phyloP scores from a whole-genome alignment of 2,888 invertebrate genomes.

The Homarus gammarus region DNA sequence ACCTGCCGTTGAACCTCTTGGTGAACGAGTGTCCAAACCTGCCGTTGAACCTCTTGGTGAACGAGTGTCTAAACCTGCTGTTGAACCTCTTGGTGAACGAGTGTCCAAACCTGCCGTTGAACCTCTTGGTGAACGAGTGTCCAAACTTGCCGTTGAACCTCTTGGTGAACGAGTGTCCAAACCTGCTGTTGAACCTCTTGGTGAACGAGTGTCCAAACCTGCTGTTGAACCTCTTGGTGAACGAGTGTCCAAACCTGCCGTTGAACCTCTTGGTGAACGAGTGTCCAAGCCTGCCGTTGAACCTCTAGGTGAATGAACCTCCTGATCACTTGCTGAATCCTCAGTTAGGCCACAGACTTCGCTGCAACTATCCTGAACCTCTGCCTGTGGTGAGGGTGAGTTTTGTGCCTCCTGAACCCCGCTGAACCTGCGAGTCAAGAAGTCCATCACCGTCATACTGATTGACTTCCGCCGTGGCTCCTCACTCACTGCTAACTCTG shows the following conservation, averaged over 20 bases:
- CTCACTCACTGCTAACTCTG: not conserved
- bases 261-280: conserved; percentile 27
- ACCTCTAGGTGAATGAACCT: not conserved
- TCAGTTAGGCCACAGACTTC: too few relatives aligned
- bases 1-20: conserved; percentile 3
- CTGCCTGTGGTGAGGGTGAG: not conserved
- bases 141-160: conserved; percentile 1
- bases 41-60: conserved; percentile 39
- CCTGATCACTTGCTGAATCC: too few relatives aligned
- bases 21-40: conserved; percentile 12
- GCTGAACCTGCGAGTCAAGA: conserved; percentile 50
- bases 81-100: conserved; percentile 12
- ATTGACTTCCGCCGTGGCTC: conserved; percentile 8
- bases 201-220: conserved; percentile 25
- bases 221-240: conserved; percentile 29
- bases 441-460: conserved; percentile 17
- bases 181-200: conserved; percentile 3
- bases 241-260: conserved; percentile 19
- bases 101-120: not conserved
- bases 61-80: conserved; percentile 3
- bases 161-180: not conserved
- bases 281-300: not conserved
- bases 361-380: too few relatives aligned
- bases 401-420: not conserved
- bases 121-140: not conserved